A percentile compares a stretch with the other conserved stretches of the same genome.
Evolutionary conservation across 2,888 invertebrate species (phyloP).

Genomic region (Amphipyra tragopoginis): DNA sequence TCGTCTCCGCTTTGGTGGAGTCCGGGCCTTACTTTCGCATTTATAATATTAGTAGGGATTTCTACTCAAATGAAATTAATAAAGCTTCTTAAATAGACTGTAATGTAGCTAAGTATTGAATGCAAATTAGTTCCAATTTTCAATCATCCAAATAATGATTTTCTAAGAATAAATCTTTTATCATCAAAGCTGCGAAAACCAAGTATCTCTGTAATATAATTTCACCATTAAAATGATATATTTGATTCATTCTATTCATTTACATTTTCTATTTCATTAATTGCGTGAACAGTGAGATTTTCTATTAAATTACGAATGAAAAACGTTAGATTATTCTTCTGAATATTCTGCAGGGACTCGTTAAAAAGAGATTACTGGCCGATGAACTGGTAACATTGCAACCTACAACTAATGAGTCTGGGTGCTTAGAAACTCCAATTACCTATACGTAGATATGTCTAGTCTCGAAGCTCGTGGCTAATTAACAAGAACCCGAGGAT

Average conservation of each 20-base stretch:
- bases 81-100: too few species aligned
- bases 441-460: too few species aligned
- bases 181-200: background rate
- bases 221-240: background rate
- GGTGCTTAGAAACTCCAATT: background rate
- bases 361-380: constrained; percentile 53
- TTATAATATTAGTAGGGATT: too few species aligned
- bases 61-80: too few species aligned
- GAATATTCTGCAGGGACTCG: constrained; percentile 25
- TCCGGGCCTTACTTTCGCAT: too few species aligned
- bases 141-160: background rate
- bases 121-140: background rate
- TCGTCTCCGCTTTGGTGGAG: too few species aligned
- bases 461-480: too few species aligned
- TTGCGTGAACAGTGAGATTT: background rate
- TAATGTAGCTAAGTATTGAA: too few species aligned
- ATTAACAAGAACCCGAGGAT: too few species aligned
- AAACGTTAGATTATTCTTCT: constrained; percentile 21
- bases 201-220: background rate
- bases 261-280: background rate
- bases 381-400: constrained; percentile 36
- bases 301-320: constrained; percentile 4
- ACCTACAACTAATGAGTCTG: constrained; percentile 34
- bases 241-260: background rate
- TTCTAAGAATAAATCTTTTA: background rate